These are phyloP conservation scores for Pristionchus fissidentatus DNA, from an alignment of 2,888 invertebrate species.

Conservation along the genomic window DNA sequence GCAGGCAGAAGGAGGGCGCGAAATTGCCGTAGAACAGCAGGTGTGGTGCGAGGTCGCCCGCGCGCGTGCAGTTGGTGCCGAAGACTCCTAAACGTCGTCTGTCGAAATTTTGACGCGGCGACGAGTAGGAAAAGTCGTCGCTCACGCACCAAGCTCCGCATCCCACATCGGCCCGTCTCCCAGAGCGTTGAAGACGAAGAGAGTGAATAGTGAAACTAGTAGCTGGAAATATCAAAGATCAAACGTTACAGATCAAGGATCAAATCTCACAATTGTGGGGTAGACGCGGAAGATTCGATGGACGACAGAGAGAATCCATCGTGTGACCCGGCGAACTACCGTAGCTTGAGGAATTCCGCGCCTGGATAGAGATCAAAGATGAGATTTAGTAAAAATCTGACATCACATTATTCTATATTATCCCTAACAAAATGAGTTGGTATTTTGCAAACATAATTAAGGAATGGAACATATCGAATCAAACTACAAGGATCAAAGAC, in stretches of 20 bases:
- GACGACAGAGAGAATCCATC: slow-evolving; percentile 45
- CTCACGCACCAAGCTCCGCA: not conserved
- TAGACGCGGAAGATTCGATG: slow-evolving; percentile 45
- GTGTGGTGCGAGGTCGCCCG: slow-evolving; percentile 58
- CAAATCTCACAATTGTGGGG: slow-evolving; percentile 11
- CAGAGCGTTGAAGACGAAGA: slow-evolving; percentile 54
- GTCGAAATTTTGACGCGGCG: not conserved
- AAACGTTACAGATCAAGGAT: slow-evolving; percentile 9
- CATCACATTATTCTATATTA: not conserved
- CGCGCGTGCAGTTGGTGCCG: slow-evolving; percentile 57
- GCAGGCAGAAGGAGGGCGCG: slow-evolving; percentile 61
- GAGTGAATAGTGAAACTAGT: slow-evolving; percentile 52
- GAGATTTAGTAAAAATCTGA: too few species aligned
- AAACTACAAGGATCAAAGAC: not conserved
- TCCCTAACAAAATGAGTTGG: not conserved
- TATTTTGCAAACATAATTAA: not conserved
- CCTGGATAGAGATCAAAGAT: not conserved
- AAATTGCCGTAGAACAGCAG: slow-evolving; percentile 61
- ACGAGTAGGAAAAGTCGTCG: not conserved
- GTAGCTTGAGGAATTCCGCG: not conserved
- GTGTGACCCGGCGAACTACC: not conserved
- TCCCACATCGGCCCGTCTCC: slow-evolving; percentile 62
- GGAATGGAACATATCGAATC: not conserved
- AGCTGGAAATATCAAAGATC: slow-evolving; percentile 38
- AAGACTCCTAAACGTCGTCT: slow-evolving; percentile 56